These are phyloP conservation scores for Calephelis nemesis DNA, from an alignment of 1,140 invertebrate genomes.

Conservation along the genomic window DNA sequence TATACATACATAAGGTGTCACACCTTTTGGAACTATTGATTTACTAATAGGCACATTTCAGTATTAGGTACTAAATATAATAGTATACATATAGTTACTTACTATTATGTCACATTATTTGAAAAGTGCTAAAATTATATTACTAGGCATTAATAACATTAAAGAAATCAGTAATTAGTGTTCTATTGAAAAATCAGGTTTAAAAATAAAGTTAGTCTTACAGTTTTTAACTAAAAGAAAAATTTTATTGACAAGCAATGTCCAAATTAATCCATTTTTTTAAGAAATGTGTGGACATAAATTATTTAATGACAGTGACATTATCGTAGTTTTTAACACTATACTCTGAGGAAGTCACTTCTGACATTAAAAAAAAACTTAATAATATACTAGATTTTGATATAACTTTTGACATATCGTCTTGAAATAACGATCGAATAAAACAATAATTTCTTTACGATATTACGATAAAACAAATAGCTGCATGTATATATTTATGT, in stretches of 20 bases:
- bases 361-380: too few species aligned
- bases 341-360: too few species aligned
- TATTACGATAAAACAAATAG: too few species aligned
- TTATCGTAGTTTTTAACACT: too few species aligned
- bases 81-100: slow-evolving; percentile 10
- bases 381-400: too few species aligned
- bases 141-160: slow-evolving; percentile 27
- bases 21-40: slow-evolving; percentile 60
- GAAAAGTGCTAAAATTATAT: slow-evolving; percentile 1
- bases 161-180: not conserved
- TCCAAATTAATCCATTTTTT: too few species aligned
- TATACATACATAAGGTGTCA: slow-evolving; percentile 38
- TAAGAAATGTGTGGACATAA: too few species aligned
- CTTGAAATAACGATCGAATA: too few species aligned
- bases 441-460: too few species aligned
- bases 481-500: too few species aligned
- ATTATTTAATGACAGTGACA: too few species aligned
- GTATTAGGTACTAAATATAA: slow-evolving; percentile 1
- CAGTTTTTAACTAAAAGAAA: not conserved
- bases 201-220: slow-evolving; percentile 6
- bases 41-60: slow-evolving; percentile 22
- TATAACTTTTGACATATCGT: too few species aligned
- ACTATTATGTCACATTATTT: slow-evolving; percentile 12
- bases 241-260: not conserved
- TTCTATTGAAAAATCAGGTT: not conserved